A percentile compares a stretch with the other conserved stretches of the same genome.
Conservation (phyloP, 2,113 vertebrate species). For the Pan paniscus region DNA sequence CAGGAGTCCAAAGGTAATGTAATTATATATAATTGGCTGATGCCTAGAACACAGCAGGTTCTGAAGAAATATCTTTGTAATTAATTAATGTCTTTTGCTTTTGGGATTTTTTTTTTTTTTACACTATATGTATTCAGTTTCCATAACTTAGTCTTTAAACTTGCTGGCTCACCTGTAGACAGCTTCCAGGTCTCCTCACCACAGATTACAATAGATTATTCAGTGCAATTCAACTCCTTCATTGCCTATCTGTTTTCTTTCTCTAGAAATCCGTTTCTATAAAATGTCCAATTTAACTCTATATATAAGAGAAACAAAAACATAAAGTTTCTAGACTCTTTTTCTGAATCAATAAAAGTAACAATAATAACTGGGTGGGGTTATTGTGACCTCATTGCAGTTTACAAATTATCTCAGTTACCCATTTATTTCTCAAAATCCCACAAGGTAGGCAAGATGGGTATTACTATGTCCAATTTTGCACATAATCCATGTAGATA, state of each 20-base stretch:
- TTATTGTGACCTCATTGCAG: not conserved
- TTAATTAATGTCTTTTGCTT: conserved; percentile 4
- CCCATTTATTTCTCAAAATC: not conserved
- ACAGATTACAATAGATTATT: not conserved
- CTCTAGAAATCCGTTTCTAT: not conserved
- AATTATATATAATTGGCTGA: not conserved
- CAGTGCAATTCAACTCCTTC: not conserved
- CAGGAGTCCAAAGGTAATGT: not conserved
- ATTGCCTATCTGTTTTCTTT: not conserved
- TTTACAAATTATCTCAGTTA: not conserved
- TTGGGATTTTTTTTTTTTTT: not conserved
- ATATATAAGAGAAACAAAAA: not conserved
- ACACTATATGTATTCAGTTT: not conserved
- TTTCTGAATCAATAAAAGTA: not conserved
- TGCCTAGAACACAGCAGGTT: not conserved
- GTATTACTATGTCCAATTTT: not conserved
- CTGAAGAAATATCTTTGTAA: not conserved
- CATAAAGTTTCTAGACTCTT: not conserved
- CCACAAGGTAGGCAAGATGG: too few species aligned
- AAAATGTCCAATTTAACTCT: not conserved
- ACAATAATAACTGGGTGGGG: not conserved
- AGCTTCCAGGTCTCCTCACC: not conserved
- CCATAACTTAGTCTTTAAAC: not conserved
- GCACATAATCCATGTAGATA: not conserved
- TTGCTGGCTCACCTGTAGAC: not conserved